These are phyloP conservation scores for Perccottus glenii DNA, from an alignment of 2,113 vertebrate species.

Conservation along the genomic window DNA sequence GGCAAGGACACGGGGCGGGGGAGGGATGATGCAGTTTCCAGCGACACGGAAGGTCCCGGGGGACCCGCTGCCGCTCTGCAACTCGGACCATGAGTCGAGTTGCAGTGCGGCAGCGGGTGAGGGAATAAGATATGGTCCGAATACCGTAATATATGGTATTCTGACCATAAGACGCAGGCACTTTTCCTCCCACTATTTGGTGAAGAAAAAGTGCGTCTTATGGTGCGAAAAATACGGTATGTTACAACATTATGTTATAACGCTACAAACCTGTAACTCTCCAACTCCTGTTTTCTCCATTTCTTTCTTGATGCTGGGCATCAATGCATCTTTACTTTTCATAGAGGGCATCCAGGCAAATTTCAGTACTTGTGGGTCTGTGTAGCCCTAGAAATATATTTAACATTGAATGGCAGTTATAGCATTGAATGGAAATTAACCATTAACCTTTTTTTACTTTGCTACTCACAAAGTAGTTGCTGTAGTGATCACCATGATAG, in stretches of 20 bases:
- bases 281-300: rapidly evolving
- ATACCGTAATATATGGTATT: too few species aligned
- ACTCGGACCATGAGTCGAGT: too few species aligned
- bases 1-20: too few species aligned
- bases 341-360: conserved; percentile 45
- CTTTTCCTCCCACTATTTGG: too few species aligned
- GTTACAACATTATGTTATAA: not conserved
- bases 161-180: too few species aligned
- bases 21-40: too few species aligned
- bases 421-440: not conserved
- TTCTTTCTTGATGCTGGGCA: rapidly evolving
- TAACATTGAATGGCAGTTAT: not conserved
- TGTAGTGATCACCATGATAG: conserved; percentile 12
- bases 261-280: conserved; percentile 36
- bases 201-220: too few species aligned
- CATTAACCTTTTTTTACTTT: rapidly evolving
- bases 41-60: too few species aligned
- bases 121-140: too few species aligned
- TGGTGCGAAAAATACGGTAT: too few species aligned
- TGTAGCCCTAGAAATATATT: conserved; percentile 31
- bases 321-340: rapidly evolving
- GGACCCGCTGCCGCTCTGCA: too few species aligned
- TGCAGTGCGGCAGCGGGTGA: too few species aligned
- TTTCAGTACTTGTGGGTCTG: conserved; percentile 41
- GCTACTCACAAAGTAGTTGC: conserved; percentile 56